Evolutionary conservation across 2,797 vertebrate species (phyloP).

Genomic region (Macropodus opercularis): DNA sequence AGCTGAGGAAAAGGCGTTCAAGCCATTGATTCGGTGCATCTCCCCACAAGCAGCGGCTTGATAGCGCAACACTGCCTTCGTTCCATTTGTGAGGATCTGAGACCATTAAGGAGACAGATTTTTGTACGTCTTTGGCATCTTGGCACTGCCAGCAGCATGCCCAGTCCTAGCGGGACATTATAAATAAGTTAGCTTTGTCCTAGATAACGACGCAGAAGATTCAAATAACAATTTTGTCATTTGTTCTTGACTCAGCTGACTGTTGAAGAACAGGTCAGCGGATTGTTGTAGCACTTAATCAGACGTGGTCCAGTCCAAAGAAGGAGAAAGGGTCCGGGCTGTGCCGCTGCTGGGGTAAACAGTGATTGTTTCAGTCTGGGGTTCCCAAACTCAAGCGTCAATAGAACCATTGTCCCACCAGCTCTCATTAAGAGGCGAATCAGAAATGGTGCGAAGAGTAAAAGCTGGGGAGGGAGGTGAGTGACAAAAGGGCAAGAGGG

Average conservation of each 20-base stretch:
- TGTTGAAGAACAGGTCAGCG: slow-evolving; percentile 76
- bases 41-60: slow-evolving; percentile 57
- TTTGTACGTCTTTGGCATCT: slow-evolving; percentile 77
- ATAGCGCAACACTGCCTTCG: slow-evolving; percentile 56
- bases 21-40: slow-evolving; percentile 70
- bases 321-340: slow-evolving; percentile 77
- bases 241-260: too few relatives aligned
- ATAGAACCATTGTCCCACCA: slow-evolving; percentile 87
- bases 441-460: slow-evolving; percentile 68
- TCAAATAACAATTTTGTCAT: slow-evolving; percentile 30
- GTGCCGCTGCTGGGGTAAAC: slow-evolving; percentile 87
- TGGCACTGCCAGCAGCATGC: slow-evolving; percentile 61
- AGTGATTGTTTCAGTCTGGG: slow-evolving; percentile 86
- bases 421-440: slow-evolving; percentile 86
- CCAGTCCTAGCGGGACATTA: slow-evolving; percentile 54
- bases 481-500: slow-evolving; percentile 51
- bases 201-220: slow-evolving; percentile 55
- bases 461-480: slow-evolving; percentile 54
- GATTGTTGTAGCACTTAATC: slow-evolving; percentile 84
- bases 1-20: slow-evolving; percentile 67
- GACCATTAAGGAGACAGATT: slow-evolving; percentile 66
- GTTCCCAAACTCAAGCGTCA: slow-evolving; percentile 85
- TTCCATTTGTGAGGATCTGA: slow-evolving; percentile 65
- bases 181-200: slow-evolving; percentile 67
- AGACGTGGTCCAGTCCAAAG: slow-evolving; percentile 69